Evolutionary conservation across 2,113 vertebrate species (phyloP).

Genomic region (Gadus macrocephalus): DNA sequence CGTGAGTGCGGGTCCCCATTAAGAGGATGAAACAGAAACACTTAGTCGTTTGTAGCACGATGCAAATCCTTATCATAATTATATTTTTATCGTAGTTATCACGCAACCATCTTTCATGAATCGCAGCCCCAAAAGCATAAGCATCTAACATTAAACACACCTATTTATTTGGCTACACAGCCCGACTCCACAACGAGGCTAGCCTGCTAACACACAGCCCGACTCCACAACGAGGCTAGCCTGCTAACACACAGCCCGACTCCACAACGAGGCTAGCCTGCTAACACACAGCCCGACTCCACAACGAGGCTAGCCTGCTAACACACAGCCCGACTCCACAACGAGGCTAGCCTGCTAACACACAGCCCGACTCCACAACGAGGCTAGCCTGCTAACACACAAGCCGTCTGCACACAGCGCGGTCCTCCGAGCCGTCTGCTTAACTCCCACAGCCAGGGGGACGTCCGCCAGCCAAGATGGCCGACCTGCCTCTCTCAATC

Average conservation of each 20-base stretch:
- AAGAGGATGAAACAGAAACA: no score
- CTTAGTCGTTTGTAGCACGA: no score
- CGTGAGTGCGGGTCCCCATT: no score
- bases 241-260: conserved; percentile 23
- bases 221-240: conserved; percentile 4
- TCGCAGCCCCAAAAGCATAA: no score
- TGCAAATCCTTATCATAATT: no score
- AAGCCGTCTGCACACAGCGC: conserved; percentile 39
- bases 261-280: conserved; percentile 29
- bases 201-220: conserved; percentile 30
- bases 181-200: conserved; percentile 14
- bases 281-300: conserved; percentile 36
- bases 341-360: conserved; percentile 32
- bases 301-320: conserved; percentile 30
- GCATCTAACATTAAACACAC: no score
- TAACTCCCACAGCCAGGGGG: conserved; percentile 29
- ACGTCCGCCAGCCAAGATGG: conserved; percentile 51
- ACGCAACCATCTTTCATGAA: no score
- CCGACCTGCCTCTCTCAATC: conserved; percentile 66
- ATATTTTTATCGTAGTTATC: no score
- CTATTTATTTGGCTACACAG: no score
- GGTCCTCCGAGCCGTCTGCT: conserved; percentile 28
- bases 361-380: conserved; percentile 32
- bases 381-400: conserved; percentile 37
- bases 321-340: conserved; percentile 32